phyloP scores from a whole-genome alignment of 1,140 invertebrate genomes.

The Phymorhynchus buccinoides region DNA sequence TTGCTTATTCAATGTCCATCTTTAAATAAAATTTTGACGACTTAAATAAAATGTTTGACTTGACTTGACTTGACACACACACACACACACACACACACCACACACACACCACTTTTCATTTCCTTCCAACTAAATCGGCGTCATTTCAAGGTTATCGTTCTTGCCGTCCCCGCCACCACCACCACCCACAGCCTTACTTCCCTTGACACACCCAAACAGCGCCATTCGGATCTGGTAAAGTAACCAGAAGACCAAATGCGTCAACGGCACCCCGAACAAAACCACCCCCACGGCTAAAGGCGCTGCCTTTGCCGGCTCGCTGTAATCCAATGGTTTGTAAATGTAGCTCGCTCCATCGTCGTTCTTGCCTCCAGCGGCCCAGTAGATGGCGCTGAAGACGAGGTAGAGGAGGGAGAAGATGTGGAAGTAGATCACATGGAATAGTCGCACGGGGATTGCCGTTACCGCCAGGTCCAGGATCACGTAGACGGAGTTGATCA shows the following conservation, averaged over 20 bases:
- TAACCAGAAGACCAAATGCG: constrained; percentile 15
- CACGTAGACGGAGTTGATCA: constrained; percentile 56
- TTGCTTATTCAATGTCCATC: too few relatives aligned
- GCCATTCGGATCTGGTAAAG: neutral
- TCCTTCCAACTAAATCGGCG: too few relatives aligned
- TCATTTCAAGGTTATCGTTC: too few relatives aligned
- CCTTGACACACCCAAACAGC: neutral
- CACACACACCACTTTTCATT: too few relatives aligned
- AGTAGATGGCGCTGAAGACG: constrained; percentile 59
- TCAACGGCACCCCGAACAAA: neutral
- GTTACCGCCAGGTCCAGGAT: constrained; percentile 54
- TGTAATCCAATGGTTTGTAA: constrained; percentile 60
- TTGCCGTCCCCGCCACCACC: too few relatives aligned
- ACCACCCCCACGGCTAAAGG: neutral
- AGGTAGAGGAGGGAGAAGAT: constrained; percentile 54
- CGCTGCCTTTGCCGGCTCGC: neutral
- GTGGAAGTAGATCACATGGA: constrained; percentile 58
- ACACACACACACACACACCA: too few relatives aligned
- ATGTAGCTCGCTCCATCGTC: constrained; percentile 39
- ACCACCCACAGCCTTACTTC: too few relatives aligned
- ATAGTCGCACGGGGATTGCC: constrained; percentile 56
- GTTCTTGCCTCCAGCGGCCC: constrained; percentile 45
- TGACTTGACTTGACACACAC: too few relatives aligned
- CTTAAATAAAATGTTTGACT: too few relatives aligned
- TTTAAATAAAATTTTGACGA: too few relatives aligned